Percentiles rank a stretch among this genome's conserved stretches.
These are phyloP conservation scores for Cercopithecus hamlyni DNA, from an alignment of 2,797 vertebrate species.

Conservation along the genomic window DNA sequence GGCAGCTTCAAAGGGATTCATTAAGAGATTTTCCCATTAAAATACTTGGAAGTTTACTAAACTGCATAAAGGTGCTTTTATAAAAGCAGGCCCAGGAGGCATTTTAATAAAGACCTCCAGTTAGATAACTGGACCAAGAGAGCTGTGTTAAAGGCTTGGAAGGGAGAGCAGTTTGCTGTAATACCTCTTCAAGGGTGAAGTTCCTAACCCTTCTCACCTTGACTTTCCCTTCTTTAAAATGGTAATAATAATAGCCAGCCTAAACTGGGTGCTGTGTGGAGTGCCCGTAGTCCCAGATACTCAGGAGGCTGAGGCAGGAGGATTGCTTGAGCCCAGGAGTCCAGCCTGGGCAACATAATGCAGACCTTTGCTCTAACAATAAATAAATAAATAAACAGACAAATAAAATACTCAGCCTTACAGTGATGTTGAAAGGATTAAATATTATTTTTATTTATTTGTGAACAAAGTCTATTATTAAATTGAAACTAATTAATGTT, in stretches of 20 bases:
- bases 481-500: neutral
- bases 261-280: neutral
- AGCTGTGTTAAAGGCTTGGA: neutral
- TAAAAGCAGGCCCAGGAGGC: neutral
- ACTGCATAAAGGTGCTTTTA: neutral
- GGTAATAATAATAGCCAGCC: neutral
- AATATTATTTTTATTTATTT: neutral
- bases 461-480: neutral
- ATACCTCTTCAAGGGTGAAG: neutral
- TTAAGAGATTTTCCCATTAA: conserved; percentile 18
- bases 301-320: neutral
- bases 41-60: conserved; percentile 50
- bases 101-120: conserved; percentile 8
- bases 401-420: neutral
- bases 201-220: neutral
- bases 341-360: neutral
- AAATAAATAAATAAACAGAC: neutral
- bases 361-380: neutral
- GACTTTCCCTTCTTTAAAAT: conserved; percentile 17
- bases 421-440: neutral
- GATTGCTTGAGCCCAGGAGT: neutral
- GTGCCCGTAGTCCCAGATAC: neutral
- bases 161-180: neutral
- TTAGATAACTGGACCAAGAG: neutral
- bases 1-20: conserved; percentile 43